Percentiles rank a stretch among this genome's conserved stretches.
Evolutionary conservation across 2,888 invertebrate species (phyloP).

Genomic region (Calliopum simillimum): DNA sequence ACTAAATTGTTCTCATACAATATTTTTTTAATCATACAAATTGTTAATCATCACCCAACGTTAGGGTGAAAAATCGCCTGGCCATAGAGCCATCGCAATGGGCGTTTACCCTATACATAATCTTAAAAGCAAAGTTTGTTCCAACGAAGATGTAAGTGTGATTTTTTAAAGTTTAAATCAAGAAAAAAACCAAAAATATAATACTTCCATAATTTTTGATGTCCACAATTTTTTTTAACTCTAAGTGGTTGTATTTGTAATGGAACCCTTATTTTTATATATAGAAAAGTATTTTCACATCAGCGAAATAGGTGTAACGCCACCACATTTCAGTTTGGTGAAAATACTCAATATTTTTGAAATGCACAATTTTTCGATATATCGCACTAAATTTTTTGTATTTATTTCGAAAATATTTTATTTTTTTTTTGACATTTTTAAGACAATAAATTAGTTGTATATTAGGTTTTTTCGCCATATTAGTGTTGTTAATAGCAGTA

Average conservation of each 20-base stretch:
- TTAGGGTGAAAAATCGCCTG: slow-evolving; percentile 92
- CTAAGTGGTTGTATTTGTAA: slow-evolving; percentile 14
- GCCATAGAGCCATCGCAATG: slow-evolving; percentile 90
- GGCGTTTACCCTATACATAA: slow-evolving; percentile 91
- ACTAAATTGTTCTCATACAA: too few species aligned
- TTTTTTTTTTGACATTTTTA: too few species aligned
- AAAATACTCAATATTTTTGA: neutral
- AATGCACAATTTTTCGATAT: neutral
- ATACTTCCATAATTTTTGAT: slow-evolving; percentile 7
- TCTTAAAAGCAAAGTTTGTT: slow-evolving; percentile 88
- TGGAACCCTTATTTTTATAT: neutral
- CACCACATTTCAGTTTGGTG: too few species aligned
- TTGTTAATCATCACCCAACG: slow-evolving; percentile 32
- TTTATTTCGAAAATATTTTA: neutral
- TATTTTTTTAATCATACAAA: slow-evolving; percentile 24
- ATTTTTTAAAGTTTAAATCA: slow-evolving; percentile 36
- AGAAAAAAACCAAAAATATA: slow-evolving; percentile 7
- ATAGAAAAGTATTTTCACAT: neutral
- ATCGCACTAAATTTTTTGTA: slow-evolving; percentile 3
- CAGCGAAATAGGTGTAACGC: neutral
- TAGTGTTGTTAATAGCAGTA: too few species aligned
- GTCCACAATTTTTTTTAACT: slow-evolving; percentile 14
- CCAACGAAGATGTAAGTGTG: slow-evolving; percentile 88
- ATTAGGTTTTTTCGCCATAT: neutral
- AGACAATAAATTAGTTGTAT: neutral